Conservation (phyloP, 2,797 vertebrate genomes). For the Graptemys geographica region DNA sequence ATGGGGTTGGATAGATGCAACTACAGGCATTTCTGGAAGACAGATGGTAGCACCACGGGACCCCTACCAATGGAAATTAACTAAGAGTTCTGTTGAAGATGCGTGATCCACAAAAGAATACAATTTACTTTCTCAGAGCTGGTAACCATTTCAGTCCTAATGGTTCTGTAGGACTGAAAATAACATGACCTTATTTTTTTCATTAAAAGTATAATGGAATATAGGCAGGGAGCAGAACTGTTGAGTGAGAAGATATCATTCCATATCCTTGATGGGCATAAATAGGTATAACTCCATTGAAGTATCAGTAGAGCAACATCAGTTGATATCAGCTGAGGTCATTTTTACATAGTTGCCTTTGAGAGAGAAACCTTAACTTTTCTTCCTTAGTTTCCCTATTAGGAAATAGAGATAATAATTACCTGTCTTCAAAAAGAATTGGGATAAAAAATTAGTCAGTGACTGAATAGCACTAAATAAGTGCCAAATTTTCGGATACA, state of each 20-base stretch:
- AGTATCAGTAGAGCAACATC: not conserved
- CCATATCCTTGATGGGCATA: not conserved
- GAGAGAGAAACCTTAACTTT: not conserved
- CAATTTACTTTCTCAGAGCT: not conserved
- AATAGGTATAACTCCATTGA: not conserved
- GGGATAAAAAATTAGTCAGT: no score
- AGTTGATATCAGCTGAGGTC: not conserved
- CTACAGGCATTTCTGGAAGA: not conserved
- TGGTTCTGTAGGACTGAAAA: not conserved
- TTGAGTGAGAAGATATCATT: not conserved
- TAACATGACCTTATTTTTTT: no score
- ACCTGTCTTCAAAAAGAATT: no score
- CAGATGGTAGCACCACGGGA: not conserved
- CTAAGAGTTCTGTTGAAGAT: conserved; percentile 1
- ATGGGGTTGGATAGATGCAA: not conserved
- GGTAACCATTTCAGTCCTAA: not conserved
- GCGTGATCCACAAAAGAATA: not conserved
- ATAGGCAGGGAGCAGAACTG: not conserved
- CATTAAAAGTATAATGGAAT: no score
- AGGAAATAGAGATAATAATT: no score
- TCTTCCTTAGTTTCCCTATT: no score
- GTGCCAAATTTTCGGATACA: no score
- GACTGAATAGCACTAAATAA: no score
- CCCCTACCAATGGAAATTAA: conserved; percentile 6
- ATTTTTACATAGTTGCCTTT: not conserved